Conservation (phyloP, 2,113 vertebrate species). For the Sceloporus undulatus region DNA sequence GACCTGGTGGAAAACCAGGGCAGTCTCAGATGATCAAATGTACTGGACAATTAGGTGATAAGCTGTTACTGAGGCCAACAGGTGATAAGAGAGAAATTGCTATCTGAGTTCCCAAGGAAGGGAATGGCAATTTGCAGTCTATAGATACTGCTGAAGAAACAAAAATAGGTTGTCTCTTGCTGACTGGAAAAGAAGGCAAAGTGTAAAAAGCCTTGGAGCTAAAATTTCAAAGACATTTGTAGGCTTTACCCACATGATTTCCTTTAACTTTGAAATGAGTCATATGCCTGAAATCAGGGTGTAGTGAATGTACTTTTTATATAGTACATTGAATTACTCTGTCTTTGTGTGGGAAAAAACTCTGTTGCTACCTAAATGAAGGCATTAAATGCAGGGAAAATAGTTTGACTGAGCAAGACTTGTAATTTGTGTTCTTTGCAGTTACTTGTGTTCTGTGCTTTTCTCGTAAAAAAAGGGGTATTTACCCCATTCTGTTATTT, state of each 20-base stretch:
- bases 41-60: conserved; percentile 12
- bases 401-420: neutral
- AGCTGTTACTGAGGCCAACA: neutral
- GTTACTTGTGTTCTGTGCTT: neutral
- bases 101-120: conserved; percentile 16
- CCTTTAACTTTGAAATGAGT: conserved; percentile 20
- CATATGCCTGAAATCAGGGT: conserved; percentile 17
- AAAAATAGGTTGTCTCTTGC: conserved; percentile 20
- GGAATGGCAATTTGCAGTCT: neutral
- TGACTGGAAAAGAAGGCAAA: neutral
- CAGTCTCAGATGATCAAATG: conserved; percentile 9
- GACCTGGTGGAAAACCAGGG: neutral
- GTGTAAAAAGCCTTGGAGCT: conserved; percentile 27
- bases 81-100: conserved; percentile 23
- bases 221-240: conserved; percentile 24
- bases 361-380: neutral
- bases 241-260: conserved; percentile 6
- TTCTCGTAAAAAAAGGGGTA: neutral
- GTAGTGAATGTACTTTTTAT: neutral
- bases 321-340: neutral
- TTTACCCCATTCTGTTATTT: neutral
- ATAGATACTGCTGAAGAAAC: conserved; percentile 18
- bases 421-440: neutral
- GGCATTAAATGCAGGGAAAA: conserved; percentile 7
- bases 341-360: neutral